These are phyloP conservation scores for Chiropotes sagulatus DNA, from an alignment of 2,797 vertebrate species.

Conservation along the genomic window DNA sequence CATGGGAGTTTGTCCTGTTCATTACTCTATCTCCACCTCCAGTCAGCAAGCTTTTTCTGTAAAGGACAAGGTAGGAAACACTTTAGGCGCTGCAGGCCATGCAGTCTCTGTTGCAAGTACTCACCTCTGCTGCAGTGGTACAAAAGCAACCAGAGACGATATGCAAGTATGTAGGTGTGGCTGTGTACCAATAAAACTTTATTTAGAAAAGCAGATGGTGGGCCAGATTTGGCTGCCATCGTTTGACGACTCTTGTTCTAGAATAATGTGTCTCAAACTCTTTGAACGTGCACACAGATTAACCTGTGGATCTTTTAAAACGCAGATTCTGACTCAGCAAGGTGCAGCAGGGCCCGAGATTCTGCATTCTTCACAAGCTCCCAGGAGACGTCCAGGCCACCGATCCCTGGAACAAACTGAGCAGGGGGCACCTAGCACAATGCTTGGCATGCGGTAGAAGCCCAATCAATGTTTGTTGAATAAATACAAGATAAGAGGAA, in stretches of 20 bases:
- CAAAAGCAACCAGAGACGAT: background rate
- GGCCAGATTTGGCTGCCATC: background rate
- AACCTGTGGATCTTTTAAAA: background rate
- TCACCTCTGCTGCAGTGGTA: rapidly evolving
- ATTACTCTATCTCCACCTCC: background rate
- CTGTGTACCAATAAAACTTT: background rate
- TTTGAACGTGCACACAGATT: rapidly evolving
- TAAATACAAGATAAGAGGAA: background rate
- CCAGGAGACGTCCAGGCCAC: background rate
- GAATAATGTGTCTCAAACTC: background rate
- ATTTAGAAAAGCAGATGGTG: background rate
- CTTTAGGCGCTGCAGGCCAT: background rate
- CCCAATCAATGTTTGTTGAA: background rate
- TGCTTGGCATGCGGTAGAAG: rapidly evolving
- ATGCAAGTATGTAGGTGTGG: too few relatives aligned
- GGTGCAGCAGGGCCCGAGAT: background rate
- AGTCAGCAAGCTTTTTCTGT: background rate
- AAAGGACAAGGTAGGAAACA: background rate
- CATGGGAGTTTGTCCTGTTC: background rate
- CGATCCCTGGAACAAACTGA: rapidly evolving
- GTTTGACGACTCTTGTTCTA: background rate
- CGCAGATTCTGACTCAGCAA: background rate
- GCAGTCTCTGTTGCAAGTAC: background rate
- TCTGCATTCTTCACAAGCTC: background rate
- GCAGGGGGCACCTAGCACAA: background rate